phyloP scores from a whole-genome alignment of 2,797 vertebrate species.

The Poecilia velifera region DNA sequence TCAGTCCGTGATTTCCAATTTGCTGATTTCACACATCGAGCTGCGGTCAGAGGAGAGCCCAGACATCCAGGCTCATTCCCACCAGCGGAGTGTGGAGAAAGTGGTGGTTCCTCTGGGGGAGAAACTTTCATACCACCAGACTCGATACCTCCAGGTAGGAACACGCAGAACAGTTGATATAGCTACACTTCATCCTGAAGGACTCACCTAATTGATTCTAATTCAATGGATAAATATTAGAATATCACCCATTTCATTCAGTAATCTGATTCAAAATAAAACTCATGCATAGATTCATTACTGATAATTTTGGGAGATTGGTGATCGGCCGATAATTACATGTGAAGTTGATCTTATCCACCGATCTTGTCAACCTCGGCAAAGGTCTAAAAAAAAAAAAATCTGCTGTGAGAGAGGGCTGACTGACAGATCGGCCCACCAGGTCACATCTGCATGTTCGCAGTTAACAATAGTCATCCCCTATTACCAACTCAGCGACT shows the following conservation, averaged over 20 bases:
- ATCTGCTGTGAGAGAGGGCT: too few relatives aligned
- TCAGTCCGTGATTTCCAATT: conserved; percentile 93
- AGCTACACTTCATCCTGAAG: not conserved
- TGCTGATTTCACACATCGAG: conserved; percentile 94
- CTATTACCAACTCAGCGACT: too few relatives aligned
- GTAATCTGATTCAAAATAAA: not conserved
- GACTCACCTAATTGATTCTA: not conserved
- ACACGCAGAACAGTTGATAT: not conserved
- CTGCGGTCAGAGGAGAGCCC: conserved; percentile 93
- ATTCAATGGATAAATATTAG: not conserved
- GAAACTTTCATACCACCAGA: conserved; percentile 82
- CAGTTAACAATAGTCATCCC: too few relatives aligned
- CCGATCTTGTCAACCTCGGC: too few relatives aligned
- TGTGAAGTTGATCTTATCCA: too few relatives aligned
- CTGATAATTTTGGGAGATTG: too few relatives aligned
- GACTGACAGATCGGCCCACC: too few relatives aligned
- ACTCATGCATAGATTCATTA: too few relatives aligned
- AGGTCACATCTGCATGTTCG: too few relatives aligned
- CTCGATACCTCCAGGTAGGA: conserved; percentile 87
- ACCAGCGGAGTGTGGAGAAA: conserved; percentile 92
- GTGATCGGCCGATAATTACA: too few relatives aligned
- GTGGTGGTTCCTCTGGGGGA: conserved; percentile 90
- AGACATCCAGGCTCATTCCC: conserved; percentile 90
- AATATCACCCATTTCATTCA: not conserved
- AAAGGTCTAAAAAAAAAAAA: too few relatives aligned